Evolutionary conservation across 2,797 vertebrate species (phyloP), one percentile per base, ranked within the genome.

Genomic region (Acanthurus leucopareius): DNA sequence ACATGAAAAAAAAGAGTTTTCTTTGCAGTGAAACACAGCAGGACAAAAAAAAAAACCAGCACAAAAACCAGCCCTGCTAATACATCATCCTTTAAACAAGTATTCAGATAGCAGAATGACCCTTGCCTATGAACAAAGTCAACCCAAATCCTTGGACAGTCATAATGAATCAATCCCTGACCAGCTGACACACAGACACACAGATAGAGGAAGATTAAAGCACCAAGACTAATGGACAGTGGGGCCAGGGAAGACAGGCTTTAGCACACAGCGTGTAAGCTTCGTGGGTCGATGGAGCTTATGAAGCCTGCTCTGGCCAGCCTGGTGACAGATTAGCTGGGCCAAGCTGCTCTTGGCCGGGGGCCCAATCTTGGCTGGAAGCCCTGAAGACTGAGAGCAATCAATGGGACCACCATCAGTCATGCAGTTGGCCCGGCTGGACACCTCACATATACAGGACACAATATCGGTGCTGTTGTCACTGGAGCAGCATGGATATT

Each of bases 371-470:
- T 88, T 92, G 90, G 92, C 92, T 86, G 90, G 89, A 87, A 90
- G 89, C 93, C 90, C 87, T 51, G 80, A 93, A 90, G 91, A 92
- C 86, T 79, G 84, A 86, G 85, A 91, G 89, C 91, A 89, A 94
- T 93, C 90, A 92, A 93, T 92, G 87, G 90, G 93, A 89, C 92
- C 92, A 90, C 90, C 93, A 93, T 94, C 92, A 88, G 88, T 94
- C 93, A 92, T 84, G 84, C 90, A 85, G 91, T 90, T 84, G 92
- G 87, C 88, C 88, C 19, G 83, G 85, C 85, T 79, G 90, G 90
- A 91, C 88, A 77, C 86, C 86, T 86, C 90, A 64, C 86, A 85
- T 60, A 74, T 69, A 78, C 85, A 67, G 79, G 82, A 85, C 85
- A 86, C 75, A 60, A 57, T 77, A 81, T 82, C 70, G 86, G 80